Evolutionary conservation across 1,140 invertebrate species (phyloP).

Genomic region (Pogonus chalceus): DNA sequence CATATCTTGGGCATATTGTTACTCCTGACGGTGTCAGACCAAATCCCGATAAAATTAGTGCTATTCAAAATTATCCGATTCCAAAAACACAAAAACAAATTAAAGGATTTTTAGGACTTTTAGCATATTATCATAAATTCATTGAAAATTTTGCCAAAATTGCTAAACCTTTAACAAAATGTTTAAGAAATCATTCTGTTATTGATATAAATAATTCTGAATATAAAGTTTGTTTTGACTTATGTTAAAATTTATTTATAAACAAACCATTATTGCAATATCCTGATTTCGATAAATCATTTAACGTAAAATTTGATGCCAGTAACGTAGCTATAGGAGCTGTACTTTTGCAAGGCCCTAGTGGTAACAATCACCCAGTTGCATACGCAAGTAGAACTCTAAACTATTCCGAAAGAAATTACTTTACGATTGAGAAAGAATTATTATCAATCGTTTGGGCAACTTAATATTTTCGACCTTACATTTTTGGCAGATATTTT

Average conservation of each 20-base stretch:
- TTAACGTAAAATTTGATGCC: no score
- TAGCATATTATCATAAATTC: conserved; percentile 9
- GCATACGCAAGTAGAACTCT: no score
- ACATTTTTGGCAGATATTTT: conserved; percentile 8
- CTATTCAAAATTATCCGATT: conserved; percentile 12
- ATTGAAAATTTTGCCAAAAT: conserved; percentile 14
- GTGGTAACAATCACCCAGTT: no score
- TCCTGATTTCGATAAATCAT: no score
- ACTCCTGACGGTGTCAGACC: conserved; percentile 10
- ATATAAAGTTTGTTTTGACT: conserved; percentile 2
- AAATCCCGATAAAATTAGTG: conserved; percentile 11
- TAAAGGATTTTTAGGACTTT: conserved; percentile 7
- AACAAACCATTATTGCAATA: no score
- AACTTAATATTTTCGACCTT: conserved; percentile 13
- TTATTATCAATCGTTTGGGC: conserved; percentile 13
- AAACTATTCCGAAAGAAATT: conserved; percentile 10
- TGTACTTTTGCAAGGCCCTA: no score
- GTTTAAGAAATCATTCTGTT: conserved; percentile 9
- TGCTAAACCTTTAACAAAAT: no score
- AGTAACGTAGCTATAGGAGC: no score
- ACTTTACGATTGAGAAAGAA: conserved; percentile 14
- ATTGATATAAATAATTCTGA: conserved; percentile 9
- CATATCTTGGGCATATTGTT: conserved; percentile 12
- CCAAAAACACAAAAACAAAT: conserved; percentile 11
- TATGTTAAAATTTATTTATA: conserved; percentile 1